Conservation (phyloP, 2,888 invertebrate species). For the Parnassius apollo region DNA sequence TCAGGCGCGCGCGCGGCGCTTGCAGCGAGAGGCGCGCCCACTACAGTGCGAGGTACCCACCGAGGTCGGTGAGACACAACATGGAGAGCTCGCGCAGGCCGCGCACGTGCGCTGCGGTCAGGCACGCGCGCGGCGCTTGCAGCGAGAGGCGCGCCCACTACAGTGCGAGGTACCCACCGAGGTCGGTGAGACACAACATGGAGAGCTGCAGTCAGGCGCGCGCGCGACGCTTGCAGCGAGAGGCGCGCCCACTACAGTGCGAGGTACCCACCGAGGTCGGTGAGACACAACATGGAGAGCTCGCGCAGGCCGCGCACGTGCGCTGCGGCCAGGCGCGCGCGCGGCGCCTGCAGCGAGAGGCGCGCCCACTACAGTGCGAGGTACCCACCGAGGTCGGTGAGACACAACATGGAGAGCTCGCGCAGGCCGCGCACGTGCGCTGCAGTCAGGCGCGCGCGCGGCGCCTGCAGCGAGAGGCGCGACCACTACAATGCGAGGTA, state of each 20-base stretch:
- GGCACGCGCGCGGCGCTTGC: conserved; percentile 10
- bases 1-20: conserved; percentile 11
- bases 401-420: conserved; percentile 9
- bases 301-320: conserved; percentile 15
- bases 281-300: conserved; percentile 10
- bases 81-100: conserved; percentile 10
- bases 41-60: background rate
- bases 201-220: conserved; percentile 11
- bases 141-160: conserved; percentile 1
- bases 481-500: background rate
- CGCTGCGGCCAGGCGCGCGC: conserved; percentile 5
- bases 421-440: conserved; percentile 14
- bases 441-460: conserved; percentile 7
- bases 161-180: conserved; percentile 2
- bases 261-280: conserved; percentile 10
- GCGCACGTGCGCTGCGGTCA: conserved; percentile 11
- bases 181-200: conserved; percentile 17
- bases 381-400: conserved; percentile 15
- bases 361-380: background rate
- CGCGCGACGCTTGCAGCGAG: conserved; percentile 10
- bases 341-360: conserved; percentile 13
- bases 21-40: conserved; percentile 2
- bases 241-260: background rate
- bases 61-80: conserved; percentile 18
- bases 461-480: conserved; percentile 11